Evolutionary conservation across 2,797 vertebrate species (phyloP).

Genomic region (Xiphorhynchus erythropygius): DNA sequence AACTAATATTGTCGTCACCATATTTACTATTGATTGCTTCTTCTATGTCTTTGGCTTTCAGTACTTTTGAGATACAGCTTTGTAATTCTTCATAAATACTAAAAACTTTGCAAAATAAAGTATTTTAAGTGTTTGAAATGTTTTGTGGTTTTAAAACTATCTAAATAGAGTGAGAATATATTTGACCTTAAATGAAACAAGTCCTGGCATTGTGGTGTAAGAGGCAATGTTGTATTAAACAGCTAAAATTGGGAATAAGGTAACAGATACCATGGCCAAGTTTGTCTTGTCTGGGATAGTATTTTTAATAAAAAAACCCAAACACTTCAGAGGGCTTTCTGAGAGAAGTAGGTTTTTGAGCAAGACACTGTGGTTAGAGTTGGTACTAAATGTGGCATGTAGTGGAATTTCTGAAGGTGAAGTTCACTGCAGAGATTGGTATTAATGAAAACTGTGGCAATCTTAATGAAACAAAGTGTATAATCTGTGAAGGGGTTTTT

Average conservation of each 20-base stretch:
- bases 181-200: neutral
- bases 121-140: neutral
- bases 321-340: neutral
- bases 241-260: neutral
- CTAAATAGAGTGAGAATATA: neutral
- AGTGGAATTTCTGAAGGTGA: neutral
- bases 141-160: neutral
- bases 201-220: neutral
- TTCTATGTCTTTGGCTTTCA: neutral
- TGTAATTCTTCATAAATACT: neutral
- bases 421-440: neutral
- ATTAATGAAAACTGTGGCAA: neutral
- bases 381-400: neutral
- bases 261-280: neutral
- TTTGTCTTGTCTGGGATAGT: neutral
- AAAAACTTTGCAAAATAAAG: neutral
- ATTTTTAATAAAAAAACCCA: neutral
- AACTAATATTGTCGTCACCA: neutral
- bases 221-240: neutral
- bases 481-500: neutral
- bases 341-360: neutral
- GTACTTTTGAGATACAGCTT: neutral
- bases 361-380: neutral
- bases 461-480: neutral
- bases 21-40: neutral